phyloP scores from a whole-genome alignment of 2,888 invertebrate species.

The Cheilosia pagana region DNA sequence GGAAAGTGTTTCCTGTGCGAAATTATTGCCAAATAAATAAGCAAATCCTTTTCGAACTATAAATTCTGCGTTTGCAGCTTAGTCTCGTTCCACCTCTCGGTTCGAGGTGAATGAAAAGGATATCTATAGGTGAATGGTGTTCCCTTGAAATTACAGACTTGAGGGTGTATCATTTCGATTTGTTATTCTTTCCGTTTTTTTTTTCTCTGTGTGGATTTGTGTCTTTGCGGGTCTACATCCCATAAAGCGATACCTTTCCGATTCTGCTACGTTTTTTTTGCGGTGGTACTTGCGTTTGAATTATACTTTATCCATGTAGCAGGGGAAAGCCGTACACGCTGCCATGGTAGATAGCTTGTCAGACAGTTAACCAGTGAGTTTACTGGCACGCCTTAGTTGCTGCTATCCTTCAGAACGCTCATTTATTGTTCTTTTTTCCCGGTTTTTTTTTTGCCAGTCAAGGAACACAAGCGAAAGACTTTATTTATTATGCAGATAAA shows the following conservation, averaged over 20 bases:
- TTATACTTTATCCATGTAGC: constrained; percentile 17
- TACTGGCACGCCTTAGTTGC: constrained; percentile 61
- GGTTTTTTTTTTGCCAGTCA: constrained; percentile 5
- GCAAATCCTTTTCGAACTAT: constrained; percentile 72
- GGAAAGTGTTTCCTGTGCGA: constrained; percentile 72
- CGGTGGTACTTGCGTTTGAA: constrained; percentile 52
- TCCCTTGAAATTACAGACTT: constrained; percentile 46
- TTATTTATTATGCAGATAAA: constrained; percentile 75
- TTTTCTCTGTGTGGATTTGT: constrained; percentile 42
- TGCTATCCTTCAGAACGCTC: constrained; percentile 61
- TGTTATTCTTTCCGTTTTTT: constrained; percentile 45
- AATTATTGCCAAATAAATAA: constrained; percentile 75
- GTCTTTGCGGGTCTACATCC: constrained; percentile 57
- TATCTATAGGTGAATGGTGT: constrained; percentile 50
- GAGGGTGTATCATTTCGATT: constrained; percentile 68
- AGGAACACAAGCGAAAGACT: constrained; percentile 61
- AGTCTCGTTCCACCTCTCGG: neutral
- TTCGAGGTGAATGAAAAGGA: constrained; percentile 18
- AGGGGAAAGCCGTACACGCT: constrained; percentile 8
- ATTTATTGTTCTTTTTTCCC: constrained; percentile 34
- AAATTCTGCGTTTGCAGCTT: constrained; percentile 56
- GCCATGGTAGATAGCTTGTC: constrained; percentile 61
- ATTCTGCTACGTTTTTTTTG: constrained; percentile 10
- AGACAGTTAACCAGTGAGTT: constrained; percentile 68
- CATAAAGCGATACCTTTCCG: constrained; percentile 66